phyloP scores from a whole-genome alignment of 2,797 vertebrate genomes.

The Odontamblyopus lacepedii region DNA sequence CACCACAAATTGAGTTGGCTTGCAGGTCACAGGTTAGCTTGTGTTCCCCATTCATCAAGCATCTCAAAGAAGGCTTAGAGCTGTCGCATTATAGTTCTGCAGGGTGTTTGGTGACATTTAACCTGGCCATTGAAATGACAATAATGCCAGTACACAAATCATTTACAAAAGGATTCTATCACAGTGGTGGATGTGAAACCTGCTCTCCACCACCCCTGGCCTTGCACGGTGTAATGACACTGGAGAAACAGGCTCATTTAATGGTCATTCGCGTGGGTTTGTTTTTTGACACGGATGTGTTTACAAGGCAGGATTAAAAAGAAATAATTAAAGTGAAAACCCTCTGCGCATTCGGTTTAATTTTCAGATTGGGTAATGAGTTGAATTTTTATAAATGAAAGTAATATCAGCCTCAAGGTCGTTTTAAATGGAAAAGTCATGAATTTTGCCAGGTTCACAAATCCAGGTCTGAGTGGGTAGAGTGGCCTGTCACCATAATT shows the following conservation, averaged over 20 bases:
- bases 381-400: too few species aligned
- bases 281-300: not conserved
- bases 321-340: too few species aligned
- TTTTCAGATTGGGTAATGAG: too few species aligned
- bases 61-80: slow-evolving; percentile 22
- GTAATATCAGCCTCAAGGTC: too few species aligned
- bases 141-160: not conserved
- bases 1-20: not conserved
- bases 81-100: not conserved
- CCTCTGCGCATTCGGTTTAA: too few species aligned
- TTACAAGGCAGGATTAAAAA: not conserved
- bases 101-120: slow-evolving; percentile 11
- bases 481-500: too few species aligned
- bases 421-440: too few species aligned
- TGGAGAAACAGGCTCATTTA: not conserved
- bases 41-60: slow-evolving; percentile 19
- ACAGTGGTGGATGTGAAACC: not conserved
- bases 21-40: not conserved
- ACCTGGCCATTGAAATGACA: not conserved
- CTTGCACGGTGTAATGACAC: not conserved
- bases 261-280: not conserved
- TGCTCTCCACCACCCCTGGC: not conserved
- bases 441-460: too few species aligned
- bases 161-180: slow-evolving; percentile 2
- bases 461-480: too few species aligned